Evolutionary conservation across 2,797 vertebrate genomes (phyloP).

Genomic region (Rallus crepitans): DNA sequence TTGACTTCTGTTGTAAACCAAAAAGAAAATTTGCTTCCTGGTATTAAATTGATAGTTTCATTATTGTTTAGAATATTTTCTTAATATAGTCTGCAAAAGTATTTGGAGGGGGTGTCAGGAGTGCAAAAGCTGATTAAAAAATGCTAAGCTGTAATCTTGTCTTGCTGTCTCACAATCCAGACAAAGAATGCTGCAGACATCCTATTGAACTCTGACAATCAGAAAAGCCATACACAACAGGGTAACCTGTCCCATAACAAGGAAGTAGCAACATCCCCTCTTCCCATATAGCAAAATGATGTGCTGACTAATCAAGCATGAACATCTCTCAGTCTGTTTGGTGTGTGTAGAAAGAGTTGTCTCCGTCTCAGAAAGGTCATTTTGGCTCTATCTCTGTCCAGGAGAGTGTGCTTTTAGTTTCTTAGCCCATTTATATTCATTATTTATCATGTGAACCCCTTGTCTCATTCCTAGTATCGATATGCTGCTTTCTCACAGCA

Average conservation of each 20-base stretch:
- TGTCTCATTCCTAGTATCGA: not conserved
- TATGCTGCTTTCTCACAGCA: not conserved
- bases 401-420: not conserved
- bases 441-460: not conserved
- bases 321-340: fast-evolving
- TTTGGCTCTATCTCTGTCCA: not conserved
- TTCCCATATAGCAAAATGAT: not conserved
- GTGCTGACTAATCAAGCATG: not conserved
- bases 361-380: not conserved
- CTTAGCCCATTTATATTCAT: not conserved
- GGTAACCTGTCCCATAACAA: not conserved
- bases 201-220: not conserved
- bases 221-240: not conserved
- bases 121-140: not conserved
- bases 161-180: not conserved
- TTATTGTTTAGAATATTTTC: not conserved
- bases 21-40: not conserved
- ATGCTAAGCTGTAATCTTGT: not conserved
- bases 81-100: not conserved
- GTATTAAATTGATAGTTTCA: not conserved
- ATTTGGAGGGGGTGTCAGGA: not conserved
- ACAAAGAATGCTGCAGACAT: not conserved
- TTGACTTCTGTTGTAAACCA: not conserved
- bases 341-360: fast-evolving
- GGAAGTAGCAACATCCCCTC: not conserved